Conservation (phyloP, 2,797 vertebrate species). For the Labroides dimidiatus region DNA sequence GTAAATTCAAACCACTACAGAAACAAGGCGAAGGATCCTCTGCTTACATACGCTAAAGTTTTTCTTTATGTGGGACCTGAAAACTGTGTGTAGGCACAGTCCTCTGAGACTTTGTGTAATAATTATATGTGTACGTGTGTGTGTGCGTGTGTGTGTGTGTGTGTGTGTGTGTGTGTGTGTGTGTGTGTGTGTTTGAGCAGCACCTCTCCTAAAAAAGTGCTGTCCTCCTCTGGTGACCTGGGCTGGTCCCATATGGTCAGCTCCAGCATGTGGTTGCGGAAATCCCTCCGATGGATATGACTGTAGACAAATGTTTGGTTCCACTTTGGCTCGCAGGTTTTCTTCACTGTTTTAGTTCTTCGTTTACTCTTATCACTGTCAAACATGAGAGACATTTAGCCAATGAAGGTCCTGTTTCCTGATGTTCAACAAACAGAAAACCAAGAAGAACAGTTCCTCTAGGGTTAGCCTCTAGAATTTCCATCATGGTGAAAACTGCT, state of each 20-base stretch:
- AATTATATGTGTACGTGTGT: neutral
- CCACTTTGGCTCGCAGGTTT: constrained; percentile 94
- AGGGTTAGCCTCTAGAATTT: too few species aligned
- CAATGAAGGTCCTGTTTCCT: too few species aligned
- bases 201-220: constrained; percentile 96
- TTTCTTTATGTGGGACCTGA: too few species aligned
- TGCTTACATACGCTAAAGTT: too few species aligned
- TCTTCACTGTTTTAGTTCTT: constrained; percentile 96
- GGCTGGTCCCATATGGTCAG: constrained; percentile 97
- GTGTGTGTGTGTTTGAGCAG: neutral
- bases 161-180: neutral
- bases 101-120: too few species aligned
- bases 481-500: too few species aligned
- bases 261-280: constrained; percentile 96
- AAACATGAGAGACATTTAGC: constrained; percentile 8
- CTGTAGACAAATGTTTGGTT: constrained; percentile 96
- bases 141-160: neutral
- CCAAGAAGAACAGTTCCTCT: too few species aligned
- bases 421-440: neutral
- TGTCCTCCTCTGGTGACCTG: constrained; percentile 93
- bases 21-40: too few species aligned
- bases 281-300: constrained; percentile 95
- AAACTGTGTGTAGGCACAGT: too few species aligned
- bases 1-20: too few species aligned
- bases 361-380: constrained; percentile 96